phyloP scores from a whole-genome alignment of 2,113 vertebrate species.

The Cnemophilus loriae region DNA sequence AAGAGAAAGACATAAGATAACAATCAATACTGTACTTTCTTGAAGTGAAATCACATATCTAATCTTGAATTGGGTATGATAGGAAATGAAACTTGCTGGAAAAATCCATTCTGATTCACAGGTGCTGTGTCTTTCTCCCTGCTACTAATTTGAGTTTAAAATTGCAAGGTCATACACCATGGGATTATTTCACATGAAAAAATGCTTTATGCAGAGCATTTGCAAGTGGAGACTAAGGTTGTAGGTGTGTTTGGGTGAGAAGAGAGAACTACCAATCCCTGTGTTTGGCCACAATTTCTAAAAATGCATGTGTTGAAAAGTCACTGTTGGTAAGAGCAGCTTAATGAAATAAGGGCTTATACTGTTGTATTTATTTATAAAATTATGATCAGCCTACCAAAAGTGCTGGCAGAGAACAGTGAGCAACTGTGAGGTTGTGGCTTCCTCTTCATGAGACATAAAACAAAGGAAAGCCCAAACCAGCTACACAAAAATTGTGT shows the following conservation, averaged over 20 bases:
- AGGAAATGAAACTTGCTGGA: slow-evolving; percentile 5
- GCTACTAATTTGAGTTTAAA: slow-evolving; percentile 32
- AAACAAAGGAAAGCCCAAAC: neutral
- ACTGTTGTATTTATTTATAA: neutral
- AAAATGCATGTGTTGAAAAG: neutral
- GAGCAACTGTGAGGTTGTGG: neutral
- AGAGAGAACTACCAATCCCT: neutral
- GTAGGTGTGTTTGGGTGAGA: neutral
- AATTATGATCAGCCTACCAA: neutral
- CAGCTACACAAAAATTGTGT: neutral
- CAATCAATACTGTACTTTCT: slow-evolving; percentile 14
- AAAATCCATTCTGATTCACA: neutral
- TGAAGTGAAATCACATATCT: slow-evolving; percentile 18
- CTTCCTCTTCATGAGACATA: neutral
- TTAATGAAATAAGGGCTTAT: neutral
- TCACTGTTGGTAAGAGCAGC: neutral
- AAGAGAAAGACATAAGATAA: slow-evolving; percentile 27
- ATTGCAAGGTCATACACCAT: neutral
- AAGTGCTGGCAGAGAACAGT: neutral
- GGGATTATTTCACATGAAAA: neutral
- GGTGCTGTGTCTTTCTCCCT: neutral
- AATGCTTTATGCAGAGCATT: neutral
- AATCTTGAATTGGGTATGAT: slow-evolving; percentile 5
- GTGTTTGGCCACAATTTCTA: neutral
- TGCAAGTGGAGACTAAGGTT: neutral